A percentile compares a stretch with the other conserved stretches of the same genome.
Evolutionary conservation across 1,140 invertebrate genomes (phyloP).

Genomic region (Drosophila seguyi): DNA sequence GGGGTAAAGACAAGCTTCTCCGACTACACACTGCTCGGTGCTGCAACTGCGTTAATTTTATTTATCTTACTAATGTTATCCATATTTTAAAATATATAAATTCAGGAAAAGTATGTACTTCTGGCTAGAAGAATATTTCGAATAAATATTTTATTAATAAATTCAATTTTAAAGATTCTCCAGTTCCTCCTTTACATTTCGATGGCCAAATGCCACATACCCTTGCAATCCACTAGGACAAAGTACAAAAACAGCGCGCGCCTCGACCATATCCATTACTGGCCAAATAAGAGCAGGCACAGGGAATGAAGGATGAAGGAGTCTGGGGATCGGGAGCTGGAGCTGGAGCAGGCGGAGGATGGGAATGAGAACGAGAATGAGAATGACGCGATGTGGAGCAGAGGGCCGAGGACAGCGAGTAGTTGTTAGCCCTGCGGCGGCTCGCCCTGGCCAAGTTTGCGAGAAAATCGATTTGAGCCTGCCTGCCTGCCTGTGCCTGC

Average conservation of each 20-base stretch:
- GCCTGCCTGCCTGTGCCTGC: conserved; percentile 33
- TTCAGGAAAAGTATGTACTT: background rate
- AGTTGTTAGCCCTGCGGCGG: conserved; percentile 51
- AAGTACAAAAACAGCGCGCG: conserved; percentile 51
- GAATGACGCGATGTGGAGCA: conserved; percentile 31
- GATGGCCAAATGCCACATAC: conserved; percentile 25
- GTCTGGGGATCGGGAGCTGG: conserved; percentile 15
- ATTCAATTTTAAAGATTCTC: background rate
- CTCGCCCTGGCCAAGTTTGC: conserved; percentile 73
- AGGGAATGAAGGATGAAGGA: conserved; percentile 18
- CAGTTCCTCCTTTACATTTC: background rate
- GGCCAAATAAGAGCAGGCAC: conserved; percentile 28
- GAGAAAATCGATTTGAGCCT: conserved; percentile 78
- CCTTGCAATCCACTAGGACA: conserved; percentile 10
- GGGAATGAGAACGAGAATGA: conserved; percentile 16
- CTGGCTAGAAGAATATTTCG: background rate
- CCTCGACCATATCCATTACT: conserved; percentile 57
- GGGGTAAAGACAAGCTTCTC: background rate
- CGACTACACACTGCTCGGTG: conserved; percentile 13
- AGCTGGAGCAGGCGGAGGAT: conserved; percentile 4
- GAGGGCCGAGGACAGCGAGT: conserved; percentile 45
- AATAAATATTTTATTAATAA: background rate
- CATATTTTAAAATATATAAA: too few relatives aligned
- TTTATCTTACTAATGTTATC: background rate
- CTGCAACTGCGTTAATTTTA: background rate